Conservation (phyloP, 1,140 invertebrate genomes). For the Tetranychus cinnabarinus region DNA sequence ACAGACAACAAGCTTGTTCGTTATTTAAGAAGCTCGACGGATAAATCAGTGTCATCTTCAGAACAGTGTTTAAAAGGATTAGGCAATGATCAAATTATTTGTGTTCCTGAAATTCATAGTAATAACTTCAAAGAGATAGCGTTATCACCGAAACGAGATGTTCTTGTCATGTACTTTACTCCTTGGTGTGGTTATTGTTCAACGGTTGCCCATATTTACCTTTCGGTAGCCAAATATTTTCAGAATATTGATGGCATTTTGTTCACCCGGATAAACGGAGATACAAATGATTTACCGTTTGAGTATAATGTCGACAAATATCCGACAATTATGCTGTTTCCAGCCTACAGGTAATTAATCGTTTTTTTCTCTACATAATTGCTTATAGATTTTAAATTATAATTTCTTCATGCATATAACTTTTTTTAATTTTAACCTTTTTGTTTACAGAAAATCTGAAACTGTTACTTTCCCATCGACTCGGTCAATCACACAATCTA, state of each 20-base stretch:
- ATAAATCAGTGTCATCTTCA: neutral
- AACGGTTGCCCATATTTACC: constrained; percentile 34
- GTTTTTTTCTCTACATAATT: neutral
- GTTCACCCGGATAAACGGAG: constrained; percentile 47
- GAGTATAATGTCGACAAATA: constrained; percentile 44
- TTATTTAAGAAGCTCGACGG: constrained; percentile 20
- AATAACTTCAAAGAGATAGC: constrained; percentile 18
- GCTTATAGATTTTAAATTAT: neutral
- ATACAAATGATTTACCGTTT: constrained; percentile 54
- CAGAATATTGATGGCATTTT: constrained; percentile 26
- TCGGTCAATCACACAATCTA: constrained; percentile 34
- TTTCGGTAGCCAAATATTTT: constrained; percentile 37
- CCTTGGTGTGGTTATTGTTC: constrained; percentile 46
- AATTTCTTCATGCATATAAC: neutral
- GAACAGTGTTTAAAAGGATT: neutral
- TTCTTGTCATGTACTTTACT: constrained; percentile 40
- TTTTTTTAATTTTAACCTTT: constrained; percentile 16
- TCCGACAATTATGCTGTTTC: constrained; percentile 48
- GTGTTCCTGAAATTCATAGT: constrained; percentile 29
- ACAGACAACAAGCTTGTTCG: constrained; percentile 30
- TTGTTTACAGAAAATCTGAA: constrained; percentile 36
- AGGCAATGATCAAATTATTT: constrained; percentile 13
- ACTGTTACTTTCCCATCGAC: constrained; percentile 39
- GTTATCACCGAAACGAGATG: constrained; percentile 28
- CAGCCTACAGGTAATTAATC: constrained; percentile 29